A percentile compares a stretch with the other conserved stretches of the same genome.
phyloP scores from a whole-genome alignment of 53 echinoderm and acorn worm species.

The Astropecten irregularis region DNA sequence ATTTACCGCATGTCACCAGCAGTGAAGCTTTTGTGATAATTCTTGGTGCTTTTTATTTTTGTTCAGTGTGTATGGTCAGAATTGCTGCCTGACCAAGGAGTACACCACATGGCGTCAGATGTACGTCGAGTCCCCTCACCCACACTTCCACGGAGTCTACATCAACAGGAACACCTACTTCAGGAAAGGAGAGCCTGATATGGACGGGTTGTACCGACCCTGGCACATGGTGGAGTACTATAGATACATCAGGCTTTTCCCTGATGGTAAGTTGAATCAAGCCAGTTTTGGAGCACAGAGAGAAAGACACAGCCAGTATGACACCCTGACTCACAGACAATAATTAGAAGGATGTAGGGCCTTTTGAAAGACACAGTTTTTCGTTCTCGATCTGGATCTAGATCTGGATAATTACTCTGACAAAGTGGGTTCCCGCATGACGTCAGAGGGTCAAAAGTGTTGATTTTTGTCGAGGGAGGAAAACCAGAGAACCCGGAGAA shows the following conservation, averaged over 20 bases:
- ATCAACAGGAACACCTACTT: conserved; percentile 82
- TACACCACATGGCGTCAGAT: conserved; percentile 83
- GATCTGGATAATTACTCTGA: too few species aligned
- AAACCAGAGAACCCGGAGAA: too few species aligned
- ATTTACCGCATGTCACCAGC: too few species aligned
- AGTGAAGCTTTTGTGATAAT: too few species aligned
- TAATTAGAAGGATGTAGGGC: too few species aligned
- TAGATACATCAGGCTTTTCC: conserved; percentile 80
- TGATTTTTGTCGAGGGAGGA: too few species aligned
- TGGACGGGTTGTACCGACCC: conserved; percentile 82
- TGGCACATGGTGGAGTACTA: conserved; percentile 97
- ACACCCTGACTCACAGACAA: neutral
- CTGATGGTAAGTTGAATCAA: conserved; percentile 97
- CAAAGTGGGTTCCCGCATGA: too few species aligned
- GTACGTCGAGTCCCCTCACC: conserved; percentile 84
- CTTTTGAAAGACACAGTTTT: too few species aligned
- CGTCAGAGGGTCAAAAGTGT: too few species aligned
- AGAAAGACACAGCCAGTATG: neutral
- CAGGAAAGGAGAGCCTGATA: conserved; percentile 77
- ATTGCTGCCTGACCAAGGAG: conserved; percentile 68
- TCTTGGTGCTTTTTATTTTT: too few species aligned
- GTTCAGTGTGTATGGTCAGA: conserved; percentile 81
- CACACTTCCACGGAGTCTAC: conserved; percentile 88
- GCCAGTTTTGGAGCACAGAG: neutral
- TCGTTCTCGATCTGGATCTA: too few species aligned